Conservation (phyloP, 2,113 vertebrate species). For the Aramus guarauna region DNA sequence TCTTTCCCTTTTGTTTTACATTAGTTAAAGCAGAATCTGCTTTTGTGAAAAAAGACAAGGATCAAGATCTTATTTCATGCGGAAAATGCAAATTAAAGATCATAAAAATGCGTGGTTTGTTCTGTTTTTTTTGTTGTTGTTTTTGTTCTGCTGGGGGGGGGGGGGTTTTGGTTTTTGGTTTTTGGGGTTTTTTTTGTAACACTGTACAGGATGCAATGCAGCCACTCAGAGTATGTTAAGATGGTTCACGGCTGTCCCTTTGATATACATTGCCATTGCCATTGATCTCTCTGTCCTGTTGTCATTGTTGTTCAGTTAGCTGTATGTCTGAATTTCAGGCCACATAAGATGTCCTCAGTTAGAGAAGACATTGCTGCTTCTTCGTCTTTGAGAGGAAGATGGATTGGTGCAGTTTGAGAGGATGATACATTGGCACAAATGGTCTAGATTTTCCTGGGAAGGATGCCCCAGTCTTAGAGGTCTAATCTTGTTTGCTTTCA, state of each 20-base stretch:
- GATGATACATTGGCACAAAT: not conserved
- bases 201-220: constrained; percentile 40
- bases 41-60: constrained; percentile 60
- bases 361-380: not conserved
- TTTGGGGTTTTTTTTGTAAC: not conserved
- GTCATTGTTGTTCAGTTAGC: not conserved
- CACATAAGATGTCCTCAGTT: not conserved
- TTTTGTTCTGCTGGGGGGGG: too few relatives aligned
- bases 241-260: constrained; percentile 50
- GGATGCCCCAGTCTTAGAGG: not conserved
- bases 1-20: constrained; percentile 45
- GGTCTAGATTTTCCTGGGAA: not conserved
- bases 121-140: not conserved
- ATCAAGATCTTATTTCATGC: constrained; percentile 68
- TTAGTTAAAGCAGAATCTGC: constrained; percentile 61
- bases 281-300: not conserved
- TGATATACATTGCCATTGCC: not conserved
- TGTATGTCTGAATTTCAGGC: constrained; percentile 4
- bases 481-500: not conserved
- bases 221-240: not conserved
- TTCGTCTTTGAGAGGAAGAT: not conserved
- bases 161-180: not conserved
- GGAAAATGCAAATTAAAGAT: constrained; percentile 67
- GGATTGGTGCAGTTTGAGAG: not conserved
- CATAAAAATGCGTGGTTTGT: constrained; percentile 26